Conservation (phyloP, 2,888 invertebrate species). For the Nephrotoma guestfalica region DNA sequence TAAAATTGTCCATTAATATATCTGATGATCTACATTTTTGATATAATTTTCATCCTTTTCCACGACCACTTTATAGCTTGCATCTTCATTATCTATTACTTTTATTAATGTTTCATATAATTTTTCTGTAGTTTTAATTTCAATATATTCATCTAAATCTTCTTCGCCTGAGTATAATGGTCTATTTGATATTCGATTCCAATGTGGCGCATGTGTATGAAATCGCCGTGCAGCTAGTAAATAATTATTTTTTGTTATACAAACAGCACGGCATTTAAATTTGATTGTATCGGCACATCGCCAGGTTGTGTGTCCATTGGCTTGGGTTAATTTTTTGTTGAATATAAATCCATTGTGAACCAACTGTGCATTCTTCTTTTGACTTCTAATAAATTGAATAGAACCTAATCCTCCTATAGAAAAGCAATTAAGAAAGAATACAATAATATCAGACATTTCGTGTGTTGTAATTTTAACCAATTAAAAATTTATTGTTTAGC, state of each 20-base stretch:
- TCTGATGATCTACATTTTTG: background rate
- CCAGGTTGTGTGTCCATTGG: constrained; percentile 33
- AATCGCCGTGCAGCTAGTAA: constrained; percentile 24
- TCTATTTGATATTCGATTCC: constrained; percentile 25
- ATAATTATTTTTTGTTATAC: constrained; percentile 27
- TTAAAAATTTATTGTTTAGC: background rate
- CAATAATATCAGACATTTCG: background rate
- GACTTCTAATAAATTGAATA: constrained; percentile 32
- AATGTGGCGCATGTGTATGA: constrained; percentile 28
- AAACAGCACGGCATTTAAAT: constrained; percentile 30
- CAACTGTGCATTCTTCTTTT: constrained; percentile 34
- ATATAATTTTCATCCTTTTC: background rate
- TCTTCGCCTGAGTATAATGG: constrained; percentile 27
- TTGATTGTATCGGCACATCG: constrained; percentile 31
- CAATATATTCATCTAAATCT: constrained; percentile 29
- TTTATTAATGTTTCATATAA: background rate
- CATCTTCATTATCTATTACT: background rate
- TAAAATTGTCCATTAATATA: background rate
- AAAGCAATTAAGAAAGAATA: background rate
- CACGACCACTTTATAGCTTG: background rate
- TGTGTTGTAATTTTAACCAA: background rate
- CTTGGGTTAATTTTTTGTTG: constrained; percentile 33
- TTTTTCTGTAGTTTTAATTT: constrained; percentile 21
- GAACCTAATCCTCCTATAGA: background rate
- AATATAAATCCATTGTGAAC: constrained; percentile 31